A percentile compares a stretch with the other conserved stretches of the same genome.
Conservation (phyloP, 1,140 invertebrate genomes). For the Dolichoris vasculosae region DNA sequence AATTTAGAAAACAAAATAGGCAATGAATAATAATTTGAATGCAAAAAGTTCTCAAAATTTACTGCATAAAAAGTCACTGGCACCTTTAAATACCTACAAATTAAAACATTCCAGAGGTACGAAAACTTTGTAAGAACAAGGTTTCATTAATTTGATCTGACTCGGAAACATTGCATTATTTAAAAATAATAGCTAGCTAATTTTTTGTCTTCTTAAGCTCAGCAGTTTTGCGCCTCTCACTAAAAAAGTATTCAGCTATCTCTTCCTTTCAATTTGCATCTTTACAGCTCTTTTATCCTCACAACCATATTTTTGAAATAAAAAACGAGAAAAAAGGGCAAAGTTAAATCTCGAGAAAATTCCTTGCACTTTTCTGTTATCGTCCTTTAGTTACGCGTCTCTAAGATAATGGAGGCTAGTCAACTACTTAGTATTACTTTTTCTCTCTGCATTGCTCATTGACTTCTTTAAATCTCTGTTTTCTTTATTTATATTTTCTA, state of each 20-base stretch:
- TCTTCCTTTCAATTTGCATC: conserved; percentile 49
- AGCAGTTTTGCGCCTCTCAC: conserved; percentile 17
- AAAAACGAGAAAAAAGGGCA: conserved; percentile 15
- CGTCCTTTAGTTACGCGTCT: conserved; percentile 3
- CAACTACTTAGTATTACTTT: background rate
- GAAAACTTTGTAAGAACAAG: conserved; percentile 17
- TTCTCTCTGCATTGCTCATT: background rate
- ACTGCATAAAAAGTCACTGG: background rate
- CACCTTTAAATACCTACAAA: conserved; percentile 11
- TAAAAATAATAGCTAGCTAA: conserved; percentile 48
- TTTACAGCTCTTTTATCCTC: conserved; percentile 41
- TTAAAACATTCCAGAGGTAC: background rate
- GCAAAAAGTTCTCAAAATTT: background rate
- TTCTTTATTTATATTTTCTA: background rate
- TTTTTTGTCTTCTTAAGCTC: conserved; percentile 41
- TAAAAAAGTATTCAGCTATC: conserved; percentile 15
- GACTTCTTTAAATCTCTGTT: background rate
- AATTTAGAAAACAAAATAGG: background rate
- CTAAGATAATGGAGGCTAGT: background rate
- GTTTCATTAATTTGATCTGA: conserved; percentile 56
- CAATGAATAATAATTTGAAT: background rate
- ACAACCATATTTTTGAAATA: conserved; percentile 20
- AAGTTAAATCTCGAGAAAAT: conserved; percentile 48
- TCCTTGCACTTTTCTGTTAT: conserved; percentile 24
- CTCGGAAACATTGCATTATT: conserved; percentile 41